Evolutionary conservation across 2,888 invertebrate genomes (phyloP).

Genomic region (Scotopteryx bipunctaria): DNA sequence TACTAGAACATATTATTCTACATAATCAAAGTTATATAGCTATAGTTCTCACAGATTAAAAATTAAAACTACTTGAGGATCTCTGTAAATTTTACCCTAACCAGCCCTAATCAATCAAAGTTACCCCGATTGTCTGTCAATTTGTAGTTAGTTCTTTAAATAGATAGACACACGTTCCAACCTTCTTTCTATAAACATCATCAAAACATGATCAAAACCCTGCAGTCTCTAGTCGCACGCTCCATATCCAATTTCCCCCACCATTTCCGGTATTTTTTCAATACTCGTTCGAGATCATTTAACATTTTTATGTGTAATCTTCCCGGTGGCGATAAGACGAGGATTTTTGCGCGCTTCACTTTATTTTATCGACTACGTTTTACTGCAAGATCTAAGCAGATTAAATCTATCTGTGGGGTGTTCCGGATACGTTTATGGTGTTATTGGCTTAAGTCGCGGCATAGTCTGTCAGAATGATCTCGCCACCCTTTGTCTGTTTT

Average conservation of each 20-base stretch:
- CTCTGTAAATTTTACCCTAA: too few relatives aligned
- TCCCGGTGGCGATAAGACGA: slow-evolving; percentile 76
- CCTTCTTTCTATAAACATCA: too few relatives aligned
- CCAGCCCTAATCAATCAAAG: too few relatives aligned
- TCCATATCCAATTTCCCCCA: slow-evolving; percentile 60
- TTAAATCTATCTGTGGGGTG: slow-evolving; percentile 76
- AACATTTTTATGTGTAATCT: slow-evolving; percentile 84
- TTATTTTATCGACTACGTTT: slow-evolving; percentile 79
- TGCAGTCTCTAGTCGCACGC: slow-evolving; percentile 29
- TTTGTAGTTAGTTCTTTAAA: too few relatives aligned
- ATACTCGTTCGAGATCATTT: slow-evolving; percentile 81
- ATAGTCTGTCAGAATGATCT: background rate
- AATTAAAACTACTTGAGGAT: too few relatives aligned
- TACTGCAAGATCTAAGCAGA: slow-evolving; percentile 75
- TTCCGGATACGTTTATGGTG: slow-evolving; percentile 52
- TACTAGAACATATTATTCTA: too few relatives aligned
- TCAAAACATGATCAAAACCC: slow-evolving; percentile 17
- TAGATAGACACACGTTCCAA: too few relatives aligned
- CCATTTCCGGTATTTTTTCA: slow-evolving; percentile 77
- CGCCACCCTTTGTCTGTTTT: background rate
- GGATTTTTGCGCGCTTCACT: slow-evolving; percentile 65
- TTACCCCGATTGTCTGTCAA: too few relatives aligned
- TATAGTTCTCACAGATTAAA: too few relatives aligned
- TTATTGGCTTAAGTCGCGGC: slow-evolving; percentile 63
- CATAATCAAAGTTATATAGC: too few relatives aligned